A percentile compares a stretch with the other conserved stretches of the same genome.
Conservation (phyloP, 1,140 invertebrate species). For the Lepidostoma basale region DNA sequence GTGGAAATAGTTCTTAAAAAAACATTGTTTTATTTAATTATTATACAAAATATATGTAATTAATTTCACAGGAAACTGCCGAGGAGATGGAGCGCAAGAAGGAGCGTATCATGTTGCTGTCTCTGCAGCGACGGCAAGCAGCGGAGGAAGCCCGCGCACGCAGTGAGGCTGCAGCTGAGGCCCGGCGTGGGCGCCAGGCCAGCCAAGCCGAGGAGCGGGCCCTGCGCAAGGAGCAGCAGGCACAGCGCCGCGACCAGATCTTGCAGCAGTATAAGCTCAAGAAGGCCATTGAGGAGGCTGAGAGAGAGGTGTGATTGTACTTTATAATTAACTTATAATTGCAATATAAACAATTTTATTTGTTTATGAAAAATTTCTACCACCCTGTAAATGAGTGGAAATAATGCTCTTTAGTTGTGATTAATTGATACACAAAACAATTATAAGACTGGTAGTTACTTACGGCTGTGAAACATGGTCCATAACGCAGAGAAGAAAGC, state of each 20-base stretch:
- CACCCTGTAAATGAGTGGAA: too few relatives aligned
- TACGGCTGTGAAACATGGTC: too few relatives aligned
- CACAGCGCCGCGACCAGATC: conserved; percentile 82
- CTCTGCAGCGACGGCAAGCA: conserved; percentile 83
- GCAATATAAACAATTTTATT: too few relatives aligned
- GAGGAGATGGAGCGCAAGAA: conserved; percentile 92
- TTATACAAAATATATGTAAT: not conserved
- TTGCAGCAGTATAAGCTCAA: conserved; percentile 94
- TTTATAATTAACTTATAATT: too few relatives aligned
- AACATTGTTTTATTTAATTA: too few relatives aligned
- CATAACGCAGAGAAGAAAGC: too few relatives aligned
- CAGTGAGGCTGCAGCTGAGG: conserved; percentile 85
- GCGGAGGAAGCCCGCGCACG: conserved; percentile 85
- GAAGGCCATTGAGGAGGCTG: conserved; percentile 91
- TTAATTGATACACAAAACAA: too few relatives aligned
- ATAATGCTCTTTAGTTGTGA: too few relatives aligned
- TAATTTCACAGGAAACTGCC: conserved; percentile 67
- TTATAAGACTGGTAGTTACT: too few relatives aligned
- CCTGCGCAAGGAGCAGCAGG: conserved; percentile 90
- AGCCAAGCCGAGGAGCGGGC: conserved; percentile 83
- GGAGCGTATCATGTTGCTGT: conserved; percentile 85
- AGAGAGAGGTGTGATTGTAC: conserved; percentile 88
- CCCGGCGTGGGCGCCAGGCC: conserved; percentile 78
- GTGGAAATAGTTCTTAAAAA: too few relatives aligned
- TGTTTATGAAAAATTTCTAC: too few relatives aligned